Evolutionary conservation across 2,888 invertebrate genomes (phyloP).

Genomic region (Isoperla grammatica): DNA sequence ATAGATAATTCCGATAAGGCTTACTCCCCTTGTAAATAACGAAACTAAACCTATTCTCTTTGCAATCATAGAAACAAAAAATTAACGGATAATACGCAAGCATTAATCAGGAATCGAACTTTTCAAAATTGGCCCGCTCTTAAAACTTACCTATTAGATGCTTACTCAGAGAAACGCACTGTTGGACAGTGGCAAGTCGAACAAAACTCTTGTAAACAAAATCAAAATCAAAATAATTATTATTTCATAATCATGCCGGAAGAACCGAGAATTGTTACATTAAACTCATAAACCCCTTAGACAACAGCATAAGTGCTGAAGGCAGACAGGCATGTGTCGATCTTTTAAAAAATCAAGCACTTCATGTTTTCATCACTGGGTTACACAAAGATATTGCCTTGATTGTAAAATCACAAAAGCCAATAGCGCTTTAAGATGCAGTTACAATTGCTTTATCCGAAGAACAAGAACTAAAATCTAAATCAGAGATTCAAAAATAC

Average conservation of each 20-base stretch:
- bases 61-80: constrained; percentile 33
- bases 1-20: constrained; percentile 27
- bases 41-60: constrained; percentile 27
- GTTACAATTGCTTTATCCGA: too few relatives aligned
- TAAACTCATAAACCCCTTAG: too few relatives aligned
- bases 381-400: too few relatives aligned
- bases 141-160: constrained; percentile 26
- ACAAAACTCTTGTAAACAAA: constrained; percentile 35
- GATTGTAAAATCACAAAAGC: too few relatives aligned
- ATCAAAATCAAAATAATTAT: constrained; percentile 33
- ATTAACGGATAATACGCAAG: constrained; percentile 32
- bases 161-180: constrained; percentile 34
- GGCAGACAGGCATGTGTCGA: too few relatives aligned
- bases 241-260: constrained; percentile 33
- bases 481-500: constrained; percentile 25
- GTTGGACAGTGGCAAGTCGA: constrained; percentile 37
- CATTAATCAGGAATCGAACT: constrained; percentile 31
- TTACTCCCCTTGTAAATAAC: constrained; percentile 9
- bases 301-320: too few relatives aligned
- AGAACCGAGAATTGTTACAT: constrained; percentile 35
- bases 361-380: too few relatives aligned
- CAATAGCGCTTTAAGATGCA: too few relatives aligned
- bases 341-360: too few relatives aligned
- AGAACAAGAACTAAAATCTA: background rate
- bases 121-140: constrained; percentile 32